Percentiles rank a stretch among this genome's conserved stretches.
These are phyloP conservation scores for Coelopa pilipes DNA, from an alignment of 2,888 invertebrate species.

Conservation along the genomic window DNA sequence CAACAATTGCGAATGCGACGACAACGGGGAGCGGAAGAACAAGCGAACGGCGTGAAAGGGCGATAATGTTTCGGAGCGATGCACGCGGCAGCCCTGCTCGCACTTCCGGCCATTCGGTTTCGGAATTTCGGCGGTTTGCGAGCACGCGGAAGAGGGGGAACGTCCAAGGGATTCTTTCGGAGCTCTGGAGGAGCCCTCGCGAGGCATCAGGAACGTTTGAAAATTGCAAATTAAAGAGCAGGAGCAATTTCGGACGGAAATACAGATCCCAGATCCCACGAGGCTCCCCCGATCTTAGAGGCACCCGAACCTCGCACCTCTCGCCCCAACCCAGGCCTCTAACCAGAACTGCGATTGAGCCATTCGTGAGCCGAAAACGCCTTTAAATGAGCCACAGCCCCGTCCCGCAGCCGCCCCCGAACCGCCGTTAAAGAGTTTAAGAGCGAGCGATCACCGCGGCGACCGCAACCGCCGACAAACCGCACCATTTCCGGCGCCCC, in stretches of 20 bases:
- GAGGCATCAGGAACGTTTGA: neutral
- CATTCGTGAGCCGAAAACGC: too few relatives aligned
- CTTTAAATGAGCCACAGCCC: too few relatives aligned
- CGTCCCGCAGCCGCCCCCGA: neutral
- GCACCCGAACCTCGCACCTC: too few relatives aligned
- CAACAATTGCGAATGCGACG: neutral
- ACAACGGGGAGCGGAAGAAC: neutral
- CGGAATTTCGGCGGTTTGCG: neutral
- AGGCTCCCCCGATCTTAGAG: too few relatives aligned
- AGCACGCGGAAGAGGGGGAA: neutral
- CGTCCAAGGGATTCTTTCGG: neutral
- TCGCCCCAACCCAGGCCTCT: too few relatives aligned
- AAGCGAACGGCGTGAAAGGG: neutral
- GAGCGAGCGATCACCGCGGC: neutral
- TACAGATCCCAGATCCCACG: too few relatives aligned
- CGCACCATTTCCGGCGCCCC: neutral
- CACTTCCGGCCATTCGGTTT: neutral
- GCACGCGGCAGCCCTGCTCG: slow-evolving; percentile 3
- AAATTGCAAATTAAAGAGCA: neutral
- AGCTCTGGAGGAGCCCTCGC: neutral
- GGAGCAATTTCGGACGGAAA: too few relatives aligned
- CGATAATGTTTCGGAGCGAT: neutral
- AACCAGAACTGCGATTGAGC: too few relatives aligned
- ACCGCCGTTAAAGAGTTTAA: neutral
- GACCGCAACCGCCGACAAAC: slow-evolving; percentile 9